A percentile compares a stretch with the other conserved stretches of the same genome.
Conservation (phyloP, 2,888 invertebrate genomes). For the Resseliella maxima region DNA sequence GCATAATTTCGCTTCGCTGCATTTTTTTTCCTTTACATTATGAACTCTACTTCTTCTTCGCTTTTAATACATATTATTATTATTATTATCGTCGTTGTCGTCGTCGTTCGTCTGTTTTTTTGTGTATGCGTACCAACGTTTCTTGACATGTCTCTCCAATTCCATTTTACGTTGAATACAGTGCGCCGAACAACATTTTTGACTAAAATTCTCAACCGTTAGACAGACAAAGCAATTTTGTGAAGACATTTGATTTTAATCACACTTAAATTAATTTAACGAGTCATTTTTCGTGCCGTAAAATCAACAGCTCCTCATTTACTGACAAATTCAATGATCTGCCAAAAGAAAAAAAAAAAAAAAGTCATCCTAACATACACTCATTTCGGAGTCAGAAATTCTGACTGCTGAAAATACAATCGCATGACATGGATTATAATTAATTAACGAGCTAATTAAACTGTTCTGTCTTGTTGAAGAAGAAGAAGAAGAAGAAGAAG, state of each 20-base stretch:
- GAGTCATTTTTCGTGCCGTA: not conserved
- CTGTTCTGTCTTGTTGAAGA: no score
- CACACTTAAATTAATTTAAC: no score
- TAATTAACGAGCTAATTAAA: no score
- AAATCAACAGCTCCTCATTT: not conserved
- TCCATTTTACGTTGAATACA: not conserved
- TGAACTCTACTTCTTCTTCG: slow-evolving; percentile 24
- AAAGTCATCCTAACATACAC: no score
- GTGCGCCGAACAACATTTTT: not conserved
- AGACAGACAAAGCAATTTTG: not conserved
- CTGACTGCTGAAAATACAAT: no score
- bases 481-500: no score
- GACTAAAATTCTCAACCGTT: not conserved
- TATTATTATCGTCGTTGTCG: slow-evolving; percentile 21
- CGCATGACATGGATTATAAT: no score
- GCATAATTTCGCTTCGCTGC: slow-evolving; percentile 43
- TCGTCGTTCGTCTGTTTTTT: no score
- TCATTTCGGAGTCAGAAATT: no score
- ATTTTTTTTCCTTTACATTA: not conserved
- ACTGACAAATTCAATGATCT: not conserved
- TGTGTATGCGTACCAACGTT: slow-evolving; percentile 16
- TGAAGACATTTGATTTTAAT: not conserved
- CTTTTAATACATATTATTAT: slow-evolving; percentile 45
- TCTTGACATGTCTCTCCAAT: not conserved
- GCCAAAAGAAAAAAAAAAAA: not conserved